phyloP scores from a whole-genome alignment of 2,113 vertebrate genomes.

The Odocoileus hemionus region DNA sequence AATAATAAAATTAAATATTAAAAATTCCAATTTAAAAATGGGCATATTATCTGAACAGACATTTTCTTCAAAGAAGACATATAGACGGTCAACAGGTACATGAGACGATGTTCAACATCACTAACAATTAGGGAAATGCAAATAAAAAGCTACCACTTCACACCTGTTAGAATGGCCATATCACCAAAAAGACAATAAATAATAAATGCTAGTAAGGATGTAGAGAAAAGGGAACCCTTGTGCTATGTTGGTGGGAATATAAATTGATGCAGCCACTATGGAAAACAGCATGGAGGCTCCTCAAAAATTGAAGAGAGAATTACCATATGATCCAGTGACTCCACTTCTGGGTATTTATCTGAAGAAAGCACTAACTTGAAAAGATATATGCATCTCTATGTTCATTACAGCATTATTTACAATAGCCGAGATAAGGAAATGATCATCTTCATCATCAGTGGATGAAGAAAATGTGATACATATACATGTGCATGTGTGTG shows the following conservation, averaged over 20 bases:
- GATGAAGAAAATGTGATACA: neutral
- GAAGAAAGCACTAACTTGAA: neutral
- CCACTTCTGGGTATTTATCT: neutral
- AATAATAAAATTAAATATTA: neutral
- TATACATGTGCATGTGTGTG: neutral
- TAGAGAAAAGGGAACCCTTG: neutral
- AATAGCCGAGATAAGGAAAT: neutral
- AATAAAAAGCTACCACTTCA: neutral
- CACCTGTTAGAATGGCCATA: neutral
- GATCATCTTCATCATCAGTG: neutral
- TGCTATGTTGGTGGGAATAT: neutral
- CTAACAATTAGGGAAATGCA: neutral
- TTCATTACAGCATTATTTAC: neutral
- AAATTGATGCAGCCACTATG: neutral
- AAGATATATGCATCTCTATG: neutral
- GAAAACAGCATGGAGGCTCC: neutral
- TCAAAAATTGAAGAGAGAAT: neutral
- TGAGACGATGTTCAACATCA: neutral
- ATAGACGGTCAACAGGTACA: neutral
- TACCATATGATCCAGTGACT: neutral
- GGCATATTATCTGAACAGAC: neutral
- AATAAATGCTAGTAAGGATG: neutral
- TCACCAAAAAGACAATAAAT: neutral
- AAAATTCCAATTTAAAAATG: neutral
- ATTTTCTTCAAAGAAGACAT: neutral